A percentile compares a stretch with the other conserved stretches of the same genome.
These are phyloP conservation scores for Bergia puertoricense DNA, from an alignment of 92 coral and sea anemone species.

Conservation along the genomic window DNA sequence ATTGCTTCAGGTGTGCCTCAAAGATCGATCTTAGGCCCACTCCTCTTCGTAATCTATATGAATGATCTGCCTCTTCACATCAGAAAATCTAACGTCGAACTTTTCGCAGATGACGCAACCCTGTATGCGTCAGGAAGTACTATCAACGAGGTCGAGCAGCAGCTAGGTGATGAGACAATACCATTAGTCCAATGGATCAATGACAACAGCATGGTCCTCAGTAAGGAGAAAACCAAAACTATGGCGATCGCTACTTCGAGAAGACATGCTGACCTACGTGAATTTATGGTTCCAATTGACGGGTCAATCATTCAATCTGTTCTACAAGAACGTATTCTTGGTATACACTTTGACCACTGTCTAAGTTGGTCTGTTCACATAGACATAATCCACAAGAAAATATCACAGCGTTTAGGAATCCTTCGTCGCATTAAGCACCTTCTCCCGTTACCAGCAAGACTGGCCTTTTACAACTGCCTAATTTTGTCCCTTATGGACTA, in stretches of 20 bases:
- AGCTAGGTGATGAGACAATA: too few relatives aligned
- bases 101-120: too few relatives aligned
- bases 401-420: slow-evolving; percentile 22
- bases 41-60: too few relatives aligned
- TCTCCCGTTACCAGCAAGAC: slow-evolving; percentile 25
- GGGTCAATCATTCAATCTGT: slow-evolving; percentile 15
- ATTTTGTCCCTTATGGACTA: slow-evolving; percentile 7
- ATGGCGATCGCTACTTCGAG: slow-evolving; percentile 21
- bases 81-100: too few relatives aligned
- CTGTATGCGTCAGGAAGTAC: too few relatives aligned
- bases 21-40: too few relatives aligned
- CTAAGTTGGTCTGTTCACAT: slow-evolving; percentile 19
- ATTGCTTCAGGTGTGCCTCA: too few relatives aligned
- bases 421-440: slow-evolving; percentile 20
- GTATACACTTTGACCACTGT: slow-evolving; percentile 14
- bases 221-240: background rate
- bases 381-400: slow-evolving; percentile 18
- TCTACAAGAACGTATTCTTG: slow-evolving; percentile 14
- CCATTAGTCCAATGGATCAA: slow-evolving; percentile 18
- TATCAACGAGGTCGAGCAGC: too few relatives aligned
- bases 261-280: slow-evolving; percentile 9
- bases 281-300: slow-evolving; percentile 6
- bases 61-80: too few relatives aligned
- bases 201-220: slow-evolving; percentile 26
- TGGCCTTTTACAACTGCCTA: slow-evolving; percentile 23